Base-by-base conservation (phyloP, 1,140 invertebrate genomes). In the Drosophila ambigua region DNA sequence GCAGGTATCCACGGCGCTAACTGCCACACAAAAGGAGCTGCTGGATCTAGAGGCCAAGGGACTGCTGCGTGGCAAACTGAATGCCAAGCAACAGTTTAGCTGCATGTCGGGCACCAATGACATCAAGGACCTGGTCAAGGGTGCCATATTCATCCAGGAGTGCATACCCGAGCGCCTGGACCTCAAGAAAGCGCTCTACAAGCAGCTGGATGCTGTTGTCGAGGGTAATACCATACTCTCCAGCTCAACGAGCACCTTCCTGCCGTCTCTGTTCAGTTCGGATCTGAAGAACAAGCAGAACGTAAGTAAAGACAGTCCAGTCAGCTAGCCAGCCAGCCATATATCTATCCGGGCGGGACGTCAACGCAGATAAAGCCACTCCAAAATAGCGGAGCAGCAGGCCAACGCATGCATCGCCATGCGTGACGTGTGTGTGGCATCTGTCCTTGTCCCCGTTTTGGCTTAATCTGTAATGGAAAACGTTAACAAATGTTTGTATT, bases 151-250 rank as follows among this genome's bases (percentile, higher is more conserved):
- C 59, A 93, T 98, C 46, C 96, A 98, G 93, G 98, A 99, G 94
- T 98, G 98, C 92, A 95, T 98, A 0, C 98, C 98, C 13, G 97
- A 99, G 93, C 95, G 95, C 74, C 83, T 99, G 15, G 95, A 97
- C 1, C 90, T 98, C 51, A 99, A 99, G 90, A 94, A 94, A 46
- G 95, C 96, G 91, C 94, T 98, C 5, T 98, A 95, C 87, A 92
- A 93, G 58, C 93, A 96, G 49, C 87, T 99, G 20, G 98, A 99
- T 91, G 93, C 93, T 64, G 90, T 97, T 1, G 94, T 96, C 0
- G 94, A 95, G n/a, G 90, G 94, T 59, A 94, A 94, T 23, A 96
- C 95, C 2, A 96, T 98, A 55, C 87, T 98, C 2, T 97, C 97
- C 0, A 98, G 97, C 79, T 99, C 98, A 0, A 98, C 97, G 1